Evolutionary conservation across 2,888 invertebrate genomes (phyloP).

Genomic region (Acanthosepion pharaonis): DNA sequence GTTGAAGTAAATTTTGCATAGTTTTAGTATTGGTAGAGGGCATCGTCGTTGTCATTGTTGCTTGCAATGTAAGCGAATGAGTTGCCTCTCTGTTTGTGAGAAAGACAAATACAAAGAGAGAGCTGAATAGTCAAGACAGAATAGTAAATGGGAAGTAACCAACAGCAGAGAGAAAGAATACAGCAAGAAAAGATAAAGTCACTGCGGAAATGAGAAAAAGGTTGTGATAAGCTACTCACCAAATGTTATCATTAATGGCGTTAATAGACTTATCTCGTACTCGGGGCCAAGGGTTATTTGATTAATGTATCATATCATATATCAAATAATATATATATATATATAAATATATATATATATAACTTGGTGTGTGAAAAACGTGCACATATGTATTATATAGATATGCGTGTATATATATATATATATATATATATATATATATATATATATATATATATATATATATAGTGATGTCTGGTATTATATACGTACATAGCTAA

Average conservation of each 20-base stretch:
- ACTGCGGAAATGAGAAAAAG: neutral
- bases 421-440: neutral
- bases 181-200: neutral
- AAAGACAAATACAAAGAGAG: neutral
- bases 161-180: neutral
- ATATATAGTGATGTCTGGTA: neutral
- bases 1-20: neutral
- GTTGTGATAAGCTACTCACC: neutral
- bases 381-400: too few species aligned
- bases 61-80: neutral
- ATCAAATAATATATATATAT: neutral
- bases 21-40: too few species aligned
- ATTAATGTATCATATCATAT: constrained; percentile 33
- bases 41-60: neutral
- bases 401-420: neutral
- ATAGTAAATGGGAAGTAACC: neutral
- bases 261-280: neutral
- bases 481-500: too few species aligned
- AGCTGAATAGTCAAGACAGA: neutral
- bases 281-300: constrained; percentile 20
- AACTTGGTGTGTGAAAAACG: too few species aligned
- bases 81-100: neutral
- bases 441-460: neutral
- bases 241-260: constrained; percentile 14
- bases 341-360: neutral